Conservation (phyloP, 2,113 vertebrate species). For the Myxocyprinus asiaticus region DNA sequence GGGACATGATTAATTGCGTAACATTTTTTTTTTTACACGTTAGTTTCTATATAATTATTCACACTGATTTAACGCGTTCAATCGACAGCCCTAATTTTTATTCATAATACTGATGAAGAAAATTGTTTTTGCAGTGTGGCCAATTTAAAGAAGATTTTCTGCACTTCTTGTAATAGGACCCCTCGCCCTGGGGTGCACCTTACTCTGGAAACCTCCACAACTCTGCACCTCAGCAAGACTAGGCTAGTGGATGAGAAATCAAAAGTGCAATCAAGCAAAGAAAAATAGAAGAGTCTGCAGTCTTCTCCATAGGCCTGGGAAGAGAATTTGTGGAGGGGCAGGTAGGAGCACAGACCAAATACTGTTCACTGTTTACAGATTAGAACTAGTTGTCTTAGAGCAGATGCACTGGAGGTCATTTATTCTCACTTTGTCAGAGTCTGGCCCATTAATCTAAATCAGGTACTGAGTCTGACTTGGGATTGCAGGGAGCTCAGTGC, state of each 20-base stretch:
- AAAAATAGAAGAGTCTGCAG: slow-evolving; percentile 26
- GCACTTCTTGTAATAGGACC: slow-evolving; percentile 16
- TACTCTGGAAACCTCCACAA: slow-evolving; percentile 27
- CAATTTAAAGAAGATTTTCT: slow-evolving; percentile 22
- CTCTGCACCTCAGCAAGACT: slow-evolving; percentile 40
- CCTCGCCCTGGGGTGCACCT: slow-evolving; percentile 1
- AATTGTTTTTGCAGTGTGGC: not conserved
- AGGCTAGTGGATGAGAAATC: slow-evolving; percentile 43
- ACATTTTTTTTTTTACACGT: too few species aligned
- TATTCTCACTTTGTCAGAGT: slow-evolving; percentile 14
- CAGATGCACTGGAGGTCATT: slow-evolving; percentile 2
- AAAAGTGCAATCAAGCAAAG: slow-evolving; percentile 50
- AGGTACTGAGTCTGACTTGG: not conserved
- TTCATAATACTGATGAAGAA: too few species aligned
- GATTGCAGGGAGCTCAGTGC: not conserved
- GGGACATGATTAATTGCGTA: too few species aligned
- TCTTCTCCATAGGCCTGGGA: slow-evolving; percentile 22
- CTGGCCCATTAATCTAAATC: slow-evolving; percentile 9
- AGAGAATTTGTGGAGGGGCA: slow-evolving; percentile 10
- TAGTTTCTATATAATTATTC: too few species aligned
- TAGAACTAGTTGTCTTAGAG: slow-evolving; percentile 15
- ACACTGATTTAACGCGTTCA: too few species aligned
- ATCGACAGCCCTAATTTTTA: too few species aligned
- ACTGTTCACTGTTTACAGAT: slow-evolving; percentile 11
- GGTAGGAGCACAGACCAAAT: not conserved